Evolutionary conservation across 2,113 vertebrate species (phyloP).

Genomic region (Notothenia rossii): DNA sequence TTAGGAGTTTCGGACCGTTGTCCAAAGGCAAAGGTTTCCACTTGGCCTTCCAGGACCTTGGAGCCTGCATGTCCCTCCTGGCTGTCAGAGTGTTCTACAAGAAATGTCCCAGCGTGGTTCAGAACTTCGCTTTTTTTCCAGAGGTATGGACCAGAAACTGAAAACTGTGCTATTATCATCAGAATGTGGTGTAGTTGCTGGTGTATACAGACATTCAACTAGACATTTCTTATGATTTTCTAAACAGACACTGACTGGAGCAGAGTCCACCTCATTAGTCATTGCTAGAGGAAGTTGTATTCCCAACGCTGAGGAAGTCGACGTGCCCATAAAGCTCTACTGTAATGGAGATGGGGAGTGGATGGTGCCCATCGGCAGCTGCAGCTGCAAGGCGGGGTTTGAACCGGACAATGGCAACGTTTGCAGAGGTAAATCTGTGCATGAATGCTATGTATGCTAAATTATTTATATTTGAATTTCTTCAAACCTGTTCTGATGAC

Average conservation of each 20-base stretch:
- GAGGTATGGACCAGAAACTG: slow-evolving; percentile 76
- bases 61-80: slow-evolving; percentile 97
- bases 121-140: slow-evolving; percentile 96
- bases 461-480: not conserved
- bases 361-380: slow-evolving; percentile 99
- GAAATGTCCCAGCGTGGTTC: slow-evolving; percentile 95
- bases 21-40: slow-evolving; percentile 94
- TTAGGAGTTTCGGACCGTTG: slow-evolving; percentile 94
- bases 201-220: not conserved
- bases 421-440: slow-evolving; percentile 90
- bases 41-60: slow-evolving; percentile 97
- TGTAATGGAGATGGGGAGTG: slow-evolving; percentile 98
- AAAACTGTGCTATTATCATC: not conserved
- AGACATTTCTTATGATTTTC: not conserved
- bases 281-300: slow-evolving; percentile 95
- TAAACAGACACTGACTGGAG: slow-evolving; percentile 92
- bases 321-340: slow-evolving; percentile 97
- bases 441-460: slow-evolving; percentile 1
- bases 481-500: slow-evolving; percentile 19
- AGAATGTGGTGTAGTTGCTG: not conserved
- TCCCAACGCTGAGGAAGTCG: slow-evolving; percentile 94
- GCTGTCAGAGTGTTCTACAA: slow-evolving; percentile 98
- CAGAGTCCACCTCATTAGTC: slow-evolving; percentile 96
- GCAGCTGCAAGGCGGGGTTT: slow-evolving; percentile 95
- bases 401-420: slow-evolving; percentile 92